Percentiles rank a stretch among this genome's conserved stretches.
phyloP scores from a whole-genome alignment of 2,113 vertebrate species.

The zebrafish (Danio rerio) region DNA sequence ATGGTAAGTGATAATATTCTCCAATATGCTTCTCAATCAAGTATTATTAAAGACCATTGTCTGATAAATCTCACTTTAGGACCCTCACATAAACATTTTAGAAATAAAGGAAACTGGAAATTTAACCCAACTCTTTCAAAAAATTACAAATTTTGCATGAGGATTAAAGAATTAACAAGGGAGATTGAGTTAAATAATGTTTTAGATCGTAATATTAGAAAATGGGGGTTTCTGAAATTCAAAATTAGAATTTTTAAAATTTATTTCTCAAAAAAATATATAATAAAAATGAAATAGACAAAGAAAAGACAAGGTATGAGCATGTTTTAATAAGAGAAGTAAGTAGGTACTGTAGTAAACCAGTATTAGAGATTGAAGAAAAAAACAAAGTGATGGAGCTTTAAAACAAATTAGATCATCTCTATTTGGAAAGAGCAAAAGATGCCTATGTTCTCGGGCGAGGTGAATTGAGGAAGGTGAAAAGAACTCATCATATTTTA shows the following conservation, averaged over 20 bases:
- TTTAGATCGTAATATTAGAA: too few relatives aligned
- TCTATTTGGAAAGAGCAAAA: not conserved
- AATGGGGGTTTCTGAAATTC: too few relatives aligned
- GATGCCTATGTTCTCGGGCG: not conserved
- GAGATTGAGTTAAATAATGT: not conserved
- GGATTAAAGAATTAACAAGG: not conserved
- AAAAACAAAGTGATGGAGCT: not conserved
- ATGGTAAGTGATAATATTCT: not conserved
- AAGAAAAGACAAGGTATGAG: not conserved
- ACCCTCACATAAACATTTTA: not conserved
- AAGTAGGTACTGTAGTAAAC: not conserved
- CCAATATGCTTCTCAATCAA: not conserved
- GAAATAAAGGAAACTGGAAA: not conserved
- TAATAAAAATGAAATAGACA: not conserved
- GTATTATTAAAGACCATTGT: not conserved
- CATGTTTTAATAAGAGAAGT: not conserved
- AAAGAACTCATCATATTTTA: not conserved
- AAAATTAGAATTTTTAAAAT: not conserved
- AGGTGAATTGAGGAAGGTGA: not conserved
- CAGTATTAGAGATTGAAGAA: not conserved
- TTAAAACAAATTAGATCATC: not conserved
- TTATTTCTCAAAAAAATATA: not conserved
- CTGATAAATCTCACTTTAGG: not conserved
- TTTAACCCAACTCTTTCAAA: not conserved
- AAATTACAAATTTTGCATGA: not conserved